A percentile compares a stretch with the other conserved stretches of the same genome.
phyloP scores from a whole-genome alignment of 2,888 invertebrate genomes.

The Aphidius colemani region DNA sequence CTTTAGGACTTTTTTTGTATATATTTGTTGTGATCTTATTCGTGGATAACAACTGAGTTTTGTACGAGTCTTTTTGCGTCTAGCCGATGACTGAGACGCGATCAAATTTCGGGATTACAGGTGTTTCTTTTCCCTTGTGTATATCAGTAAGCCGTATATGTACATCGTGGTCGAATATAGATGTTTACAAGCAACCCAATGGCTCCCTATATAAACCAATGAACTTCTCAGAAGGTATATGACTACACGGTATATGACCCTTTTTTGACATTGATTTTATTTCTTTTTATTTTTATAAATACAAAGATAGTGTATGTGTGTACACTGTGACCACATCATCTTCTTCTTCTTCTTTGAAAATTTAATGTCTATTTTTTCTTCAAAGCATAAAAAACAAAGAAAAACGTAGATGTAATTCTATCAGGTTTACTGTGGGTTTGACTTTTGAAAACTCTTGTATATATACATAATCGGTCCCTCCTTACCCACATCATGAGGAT shows the following conservation, averaged over 20 bases:
- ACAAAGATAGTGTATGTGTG: background rate
- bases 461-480: too few relatives aligned
- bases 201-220: too few relatives aligned
- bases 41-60: background rate
- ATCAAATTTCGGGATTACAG: constrained; percentile 31
- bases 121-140: constrained; percentile 19
- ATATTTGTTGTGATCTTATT: background rate
- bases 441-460: background rate
- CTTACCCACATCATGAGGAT: too few relatives aligned
- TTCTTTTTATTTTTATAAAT: background rate
- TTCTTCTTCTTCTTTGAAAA: too few relatives aligned
- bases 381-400: background rate
- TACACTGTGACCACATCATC: too few relatives aligned
- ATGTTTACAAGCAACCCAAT: too few relatives aligned
- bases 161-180: too few relatives aligned
- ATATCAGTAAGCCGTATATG: too few relatives aligned
- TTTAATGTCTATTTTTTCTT: background rate
- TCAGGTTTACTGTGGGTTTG: too few relatives aligned
- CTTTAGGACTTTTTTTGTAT: background rate
- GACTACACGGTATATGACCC: too few relatives aligned
- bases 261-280: background rate
- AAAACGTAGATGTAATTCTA: too few relatives aligned
- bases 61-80: background rate
- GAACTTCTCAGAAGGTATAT: too few relatives aligned
- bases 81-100: background rate